A percentile compares a stretch with the other conserved stretches of the same genome.
phyloP scores from a whole-genome alignment of 2,888 invertebrate species.

The Junonia oenone region DNA sequence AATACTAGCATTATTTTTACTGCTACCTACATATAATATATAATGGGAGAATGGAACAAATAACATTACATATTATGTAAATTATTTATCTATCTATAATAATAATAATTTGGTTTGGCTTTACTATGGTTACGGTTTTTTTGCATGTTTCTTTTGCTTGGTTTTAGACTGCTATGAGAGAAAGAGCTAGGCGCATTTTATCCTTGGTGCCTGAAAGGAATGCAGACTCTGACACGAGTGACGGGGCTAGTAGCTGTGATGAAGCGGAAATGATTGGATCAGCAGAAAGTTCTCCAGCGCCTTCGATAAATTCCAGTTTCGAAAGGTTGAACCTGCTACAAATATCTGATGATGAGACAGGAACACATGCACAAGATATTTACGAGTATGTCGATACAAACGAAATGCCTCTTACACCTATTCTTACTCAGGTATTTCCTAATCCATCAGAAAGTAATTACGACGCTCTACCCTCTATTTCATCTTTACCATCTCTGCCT shows the following conservation, averaged over 20 bases:
- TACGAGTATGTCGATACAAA: neutral
- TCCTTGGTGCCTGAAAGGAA: conserved; percentile 9
- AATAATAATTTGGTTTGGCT: no score
- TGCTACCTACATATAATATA: no score
- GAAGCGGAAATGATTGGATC: conserved; percentile 21
- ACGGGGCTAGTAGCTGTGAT: conserved; percentile 17
- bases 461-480: neutral
- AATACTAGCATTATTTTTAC: no score
- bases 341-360: conserved; percentile 11
- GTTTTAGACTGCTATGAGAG: conserved; percentile 21
- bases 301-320: conserved; percentile 19
- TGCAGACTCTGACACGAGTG: conserved; percentile 16
- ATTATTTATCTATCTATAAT: no score
- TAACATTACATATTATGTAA: no score
- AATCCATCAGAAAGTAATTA: neutral
- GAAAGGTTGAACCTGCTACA: conserved; percentile 13
- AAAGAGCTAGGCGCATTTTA: conserved; percentile 20
- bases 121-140: neutral
- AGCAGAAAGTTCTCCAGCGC: conserved; percentile 19
- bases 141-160: conserved; percentile 5
- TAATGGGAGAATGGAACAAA: no score
- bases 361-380: neutral
- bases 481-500: neutral
- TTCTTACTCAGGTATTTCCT: neutral
- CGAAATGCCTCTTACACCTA: neutral